Evolutionary conservation across 1,140 invertebrate species (phyloP).

Genomic region (Diorhabda carinulata): DNA sequence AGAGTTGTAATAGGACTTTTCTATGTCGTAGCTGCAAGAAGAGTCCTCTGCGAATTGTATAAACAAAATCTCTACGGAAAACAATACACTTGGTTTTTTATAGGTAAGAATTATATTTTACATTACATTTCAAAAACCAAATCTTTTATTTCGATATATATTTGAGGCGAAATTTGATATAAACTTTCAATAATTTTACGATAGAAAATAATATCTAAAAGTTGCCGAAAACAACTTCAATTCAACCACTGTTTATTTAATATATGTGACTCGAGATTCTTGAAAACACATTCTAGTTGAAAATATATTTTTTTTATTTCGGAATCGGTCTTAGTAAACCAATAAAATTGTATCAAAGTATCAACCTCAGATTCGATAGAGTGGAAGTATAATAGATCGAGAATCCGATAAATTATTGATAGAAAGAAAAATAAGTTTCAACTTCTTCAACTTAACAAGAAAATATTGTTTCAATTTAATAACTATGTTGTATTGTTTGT

Average conservation of each 20-base stretch:
- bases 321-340: background rate
- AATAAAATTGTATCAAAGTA: background rate
- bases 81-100: conserved; percentile 99
- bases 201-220: background rate
- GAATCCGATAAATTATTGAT: background rate
- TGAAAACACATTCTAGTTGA: background rate
- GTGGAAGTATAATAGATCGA: background rate
- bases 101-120: conserved; percentile 62
- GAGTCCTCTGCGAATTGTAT: conserved; percentile 96
- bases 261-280: background rate
- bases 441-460: no score
- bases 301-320: background rate
- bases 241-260: background rate
- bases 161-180: no score
- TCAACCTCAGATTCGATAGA: background rate
- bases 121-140: no score
- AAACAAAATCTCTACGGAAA: conserved; percentile 92
- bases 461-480: no score
- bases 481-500: no score
- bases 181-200: no score
- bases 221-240: background rate
- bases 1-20: conserved; percentile 97
- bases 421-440: background rate
- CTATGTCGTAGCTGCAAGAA: conserved; percentile 92
- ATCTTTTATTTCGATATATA: no score